Evolutionary conservation across 92 coral and sea anemone species (phyloP), one percentile per base, ranked within the genome.

Genomic region (Parazoanthus atlanticus): DNA sequence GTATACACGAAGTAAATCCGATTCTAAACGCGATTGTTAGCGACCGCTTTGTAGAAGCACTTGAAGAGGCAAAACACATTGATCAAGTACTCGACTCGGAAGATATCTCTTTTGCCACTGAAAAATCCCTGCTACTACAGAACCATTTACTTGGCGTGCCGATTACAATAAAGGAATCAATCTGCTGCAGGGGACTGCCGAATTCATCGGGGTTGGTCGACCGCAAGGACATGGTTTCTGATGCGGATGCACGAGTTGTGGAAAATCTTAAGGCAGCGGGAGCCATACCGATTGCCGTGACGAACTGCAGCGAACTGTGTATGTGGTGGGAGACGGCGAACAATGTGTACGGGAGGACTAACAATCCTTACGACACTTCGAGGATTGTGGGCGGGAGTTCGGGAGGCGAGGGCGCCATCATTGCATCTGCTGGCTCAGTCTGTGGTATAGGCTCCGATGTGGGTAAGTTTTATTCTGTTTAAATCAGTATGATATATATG

Each of bases 261-360:
- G 87, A 82, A 16, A 95, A 95, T 88, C 94, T 95, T 70, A 92
- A 90, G 43, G 47, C 58, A 47, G 95, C 95, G 38, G 98, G 98
- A 65, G 98, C 96, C 2, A 91, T 95, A 31, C 95, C 96, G 65
- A 76, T 93, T 31, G 98, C 98, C 67, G 94, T 95, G 47, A 95
- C 98, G 40, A 95, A 95, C 92, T 95, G 98, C 58, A 95, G 98
- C 67, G 98, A 95, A 78, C n/a, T 95, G 82, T 95, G 95, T 65
- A 93, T 95, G 98, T 95, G 98, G 98, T 95, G 95, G 95, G 98
- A 95, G 78, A 95, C 98, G 6, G 91, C 90, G 8, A 95, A 95
- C 78, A 93, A 90, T 40, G 90, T 95, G 30, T 93, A 95, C 40
- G 98, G 98, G 38, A 90, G 95, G 58, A 95, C 98, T 10, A 93